Evolutionary conservation across 2,888 invertebrate genomes (phyloP).

Genomic region (Platypus cylindrus): DNA sequence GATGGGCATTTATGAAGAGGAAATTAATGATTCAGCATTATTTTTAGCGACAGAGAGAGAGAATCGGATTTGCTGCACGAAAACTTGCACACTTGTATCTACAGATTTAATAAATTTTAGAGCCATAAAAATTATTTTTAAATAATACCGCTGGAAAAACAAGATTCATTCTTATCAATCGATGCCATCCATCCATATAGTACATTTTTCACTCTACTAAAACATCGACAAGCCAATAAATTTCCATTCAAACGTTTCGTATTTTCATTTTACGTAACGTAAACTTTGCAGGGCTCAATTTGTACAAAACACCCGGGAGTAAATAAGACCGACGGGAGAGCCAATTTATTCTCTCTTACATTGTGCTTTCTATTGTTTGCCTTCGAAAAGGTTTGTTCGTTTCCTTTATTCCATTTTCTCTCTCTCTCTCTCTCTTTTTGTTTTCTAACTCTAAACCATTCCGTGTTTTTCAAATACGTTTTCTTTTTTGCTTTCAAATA

Average conservation of each 20-base stretch:
- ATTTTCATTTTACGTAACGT: conserved; percentile 13
- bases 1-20: no score
- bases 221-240: conserved; percentile 13
- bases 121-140: no score
- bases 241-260: conserved; percentile 13
- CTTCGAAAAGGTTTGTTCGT: conserved; percentile 8
- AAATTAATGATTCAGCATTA: no score
- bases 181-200: no score
- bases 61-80: no score
- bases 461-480: conserved; percentile 3
- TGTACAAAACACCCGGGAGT: conserved; percentile 14
- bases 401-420: conserved; percentile 12
- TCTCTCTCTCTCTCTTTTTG: conserved; percentile 7
- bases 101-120: no score
- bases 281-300: conserved; percentile 15
- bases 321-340: conserved; percentile 14
- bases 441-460: conserved; percentile 4
- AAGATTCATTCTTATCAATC: no score
- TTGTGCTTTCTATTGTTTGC: conserved; percentile 14
- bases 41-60: no score
- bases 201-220: no score
- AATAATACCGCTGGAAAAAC: no score
- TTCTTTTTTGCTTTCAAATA: neutral
- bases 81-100: no score
- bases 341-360: conserved; percentile 16